Evolutionary conservation across 92 coral and sea anemone species (phyloP), one percentile per base, ranked within the genome.

Genomic region (Porites rus): DNA sequence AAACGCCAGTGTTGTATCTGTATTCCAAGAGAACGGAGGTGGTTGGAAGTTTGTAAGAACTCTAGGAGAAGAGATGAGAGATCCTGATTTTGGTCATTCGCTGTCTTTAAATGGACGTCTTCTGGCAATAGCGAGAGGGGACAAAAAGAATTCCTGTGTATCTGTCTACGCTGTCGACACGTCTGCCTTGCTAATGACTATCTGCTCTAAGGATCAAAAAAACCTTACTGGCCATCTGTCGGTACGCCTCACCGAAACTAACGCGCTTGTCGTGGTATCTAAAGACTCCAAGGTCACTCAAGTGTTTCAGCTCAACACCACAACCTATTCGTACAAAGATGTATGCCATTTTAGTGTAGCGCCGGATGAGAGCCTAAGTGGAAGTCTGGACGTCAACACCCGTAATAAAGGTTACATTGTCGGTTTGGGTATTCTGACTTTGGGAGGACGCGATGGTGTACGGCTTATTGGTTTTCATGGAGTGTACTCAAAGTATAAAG

Each of bases 351-450:
- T 88, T 56, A 72, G 74, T n/a, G 24, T 74, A 24, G 56, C 82
- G 1, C 69, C 74, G 2, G 88, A 84, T 18, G 79, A 66, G 52
- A 56, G 28, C 9, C 74, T 89, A 54, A 87, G 96, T 63, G 94
- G 93, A 19, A 16, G 12, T n/a, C 73, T 84, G 11, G 95, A 92
- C 75, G 81, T 82, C 6, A 81, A 79, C 70, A 46, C 87, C 69
- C 90, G 93, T 22, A 87, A 92, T 70, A 90, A 80, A 22, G 92
- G 92, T 56, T 86, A 62, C 7, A 75, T 97, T 65, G 92, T 80
- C 52, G 98, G 92, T 2, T 88, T 97, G 25, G 99, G 99, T 0
- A 92, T 97, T 92, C 93, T 88, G 69, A 92, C 95, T 25, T 46
- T 76, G 21, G 58, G 66, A 10, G 98, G 97, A 18, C 98, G 92